Evolutionary conservation across 1,140 invertebrate species (phyloP).

Genomic region (Zelostemma sp.): DNA sequence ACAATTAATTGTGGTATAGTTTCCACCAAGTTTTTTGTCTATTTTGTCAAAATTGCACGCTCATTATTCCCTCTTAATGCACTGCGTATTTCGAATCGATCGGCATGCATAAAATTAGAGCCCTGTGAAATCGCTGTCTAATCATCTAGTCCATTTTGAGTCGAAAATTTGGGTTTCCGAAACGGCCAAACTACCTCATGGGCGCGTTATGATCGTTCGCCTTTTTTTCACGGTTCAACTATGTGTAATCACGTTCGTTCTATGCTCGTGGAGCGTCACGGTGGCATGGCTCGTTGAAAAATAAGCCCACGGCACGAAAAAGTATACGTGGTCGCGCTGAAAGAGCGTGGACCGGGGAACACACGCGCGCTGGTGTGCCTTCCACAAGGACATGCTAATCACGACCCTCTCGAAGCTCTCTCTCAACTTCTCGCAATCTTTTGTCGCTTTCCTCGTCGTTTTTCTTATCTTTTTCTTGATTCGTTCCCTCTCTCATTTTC

Average conservation of each 20-base stretch:
- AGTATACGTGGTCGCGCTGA: conserved; percentile 16
- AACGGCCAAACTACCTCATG: not conserved
- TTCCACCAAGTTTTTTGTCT: too few relatives aligned
- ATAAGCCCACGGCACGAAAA: conserved; percentile 35
- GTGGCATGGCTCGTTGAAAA: conserved; percentile 27
- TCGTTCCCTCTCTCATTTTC: too few relatives aligned
- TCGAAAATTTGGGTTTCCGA: not conserved
- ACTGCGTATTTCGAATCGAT: too few relatives aligned
- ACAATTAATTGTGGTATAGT: too few relatives aligned
- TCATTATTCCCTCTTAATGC: too few relatives aligned
- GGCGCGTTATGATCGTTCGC: not conserved
- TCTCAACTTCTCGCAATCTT: too few relatives aligned
- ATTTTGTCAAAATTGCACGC: too few relatives aligned
- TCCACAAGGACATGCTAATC: conserved; percentile 58
- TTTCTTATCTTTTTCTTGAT: too few relatives aligned
- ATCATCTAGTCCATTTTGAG: not conserved
- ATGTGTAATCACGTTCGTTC: not conserved
- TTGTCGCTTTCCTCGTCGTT: not conserved
- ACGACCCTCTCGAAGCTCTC: conserved; percentile 35
- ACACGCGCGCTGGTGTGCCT: conserved; percentile 56
- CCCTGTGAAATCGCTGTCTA: not conserved
- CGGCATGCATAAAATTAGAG: too few relatives aligned
- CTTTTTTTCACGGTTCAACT: not conserved
- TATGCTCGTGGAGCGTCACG: not conserved
- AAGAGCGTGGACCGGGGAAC: conserved; percentile 25